Evolutionary conservation across 2,113 vertebrate genomes (phyloP).

Genomic region (Zosterops pallidus): DNA sequence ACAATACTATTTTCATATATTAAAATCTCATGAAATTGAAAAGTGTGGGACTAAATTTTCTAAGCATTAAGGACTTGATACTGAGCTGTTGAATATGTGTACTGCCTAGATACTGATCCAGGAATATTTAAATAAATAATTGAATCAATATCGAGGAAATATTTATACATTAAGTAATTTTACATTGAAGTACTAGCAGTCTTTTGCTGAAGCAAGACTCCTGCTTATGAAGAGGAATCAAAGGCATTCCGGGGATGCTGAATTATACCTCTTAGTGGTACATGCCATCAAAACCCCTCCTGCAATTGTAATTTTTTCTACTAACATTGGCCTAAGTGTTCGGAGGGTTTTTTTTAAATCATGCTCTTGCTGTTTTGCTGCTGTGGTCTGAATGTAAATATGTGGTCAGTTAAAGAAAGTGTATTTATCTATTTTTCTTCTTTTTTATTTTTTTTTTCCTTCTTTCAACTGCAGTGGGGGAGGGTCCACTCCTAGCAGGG

Average conservation of each 20-base stretch:
- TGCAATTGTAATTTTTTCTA: neutral
- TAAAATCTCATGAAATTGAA: neutral
- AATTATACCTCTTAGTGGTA: neutral
- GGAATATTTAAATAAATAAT: neutral
- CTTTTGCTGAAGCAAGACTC: neutral
- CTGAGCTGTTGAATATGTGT: neutral
- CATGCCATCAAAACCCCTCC: neutral
- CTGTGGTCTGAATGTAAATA: neutral
- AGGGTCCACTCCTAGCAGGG: neutral
- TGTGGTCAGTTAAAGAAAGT: neutral
- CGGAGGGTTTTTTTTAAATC: fast-evolving
- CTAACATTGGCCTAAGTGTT: neutral
- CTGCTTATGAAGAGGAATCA: neutral
- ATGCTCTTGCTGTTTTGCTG: neutral
- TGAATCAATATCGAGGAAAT: neutral
- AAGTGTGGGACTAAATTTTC: constrained; percentile 11
- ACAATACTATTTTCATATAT: constrained; percentile 27
- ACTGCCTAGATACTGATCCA: neutral
- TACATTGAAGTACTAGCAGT: neutral
- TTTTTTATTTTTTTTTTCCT: neutral
- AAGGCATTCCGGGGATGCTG: neutral
- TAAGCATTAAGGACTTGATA: neutral
- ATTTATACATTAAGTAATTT: neutral
- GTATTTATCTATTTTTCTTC: fast-evolving
- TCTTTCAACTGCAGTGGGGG: neutral